Base-by-base conservation (phyloP, 1,140 invertebrate species). In the Branchinecta lindahli region DNA sequence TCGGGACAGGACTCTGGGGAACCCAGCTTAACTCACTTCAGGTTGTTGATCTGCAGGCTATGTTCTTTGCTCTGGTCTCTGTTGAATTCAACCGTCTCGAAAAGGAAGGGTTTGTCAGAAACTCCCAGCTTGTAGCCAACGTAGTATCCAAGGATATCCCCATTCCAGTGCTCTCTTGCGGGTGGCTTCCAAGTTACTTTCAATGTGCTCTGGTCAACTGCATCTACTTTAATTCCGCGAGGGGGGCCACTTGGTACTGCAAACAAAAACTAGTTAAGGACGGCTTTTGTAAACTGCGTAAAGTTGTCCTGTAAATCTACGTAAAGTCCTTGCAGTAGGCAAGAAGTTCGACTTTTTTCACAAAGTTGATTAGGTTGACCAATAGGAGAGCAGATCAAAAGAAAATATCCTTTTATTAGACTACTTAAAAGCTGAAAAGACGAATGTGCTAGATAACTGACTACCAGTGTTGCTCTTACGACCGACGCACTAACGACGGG, bases 111-210 rank as follows among this genome's bases (percentile, higher is more conserved):
- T 74, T 94, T 92, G 77, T 95, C 93, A 74, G 87, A 90, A 72
- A 87, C 89, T 2, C 86, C 88, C n/a, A 90, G 81, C 82, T 90
- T 90, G 78, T 93, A 93, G 45, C 92, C 92, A 72, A 94, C 89
- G 69, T 79, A 79, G 68, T 79, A 80, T 15, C 80, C 80, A 68
- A 77, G 76, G 74, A 96, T 90, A 80, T 94, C 90, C 44, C 92
- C 92, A 75, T 96, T 95, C 91, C 91, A 95, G 75, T 91, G 87
- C 72, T 92, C 88, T 66, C 87, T 85, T 74, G 86, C 82, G 70
- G 93, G 92, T 73, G 91, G 90, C 80, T 95, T 95, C 94, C 94
- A 98, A 71, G 88, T 90, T 2, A 97, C 91, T 75, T 90, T 86
- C 69, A 98, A 82, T 0, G 91, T 92, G 72, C 93, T 90, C 76